Conservation (phyloP, 2,113 vertebrate genomes). For the Gallinago media region DNA sequence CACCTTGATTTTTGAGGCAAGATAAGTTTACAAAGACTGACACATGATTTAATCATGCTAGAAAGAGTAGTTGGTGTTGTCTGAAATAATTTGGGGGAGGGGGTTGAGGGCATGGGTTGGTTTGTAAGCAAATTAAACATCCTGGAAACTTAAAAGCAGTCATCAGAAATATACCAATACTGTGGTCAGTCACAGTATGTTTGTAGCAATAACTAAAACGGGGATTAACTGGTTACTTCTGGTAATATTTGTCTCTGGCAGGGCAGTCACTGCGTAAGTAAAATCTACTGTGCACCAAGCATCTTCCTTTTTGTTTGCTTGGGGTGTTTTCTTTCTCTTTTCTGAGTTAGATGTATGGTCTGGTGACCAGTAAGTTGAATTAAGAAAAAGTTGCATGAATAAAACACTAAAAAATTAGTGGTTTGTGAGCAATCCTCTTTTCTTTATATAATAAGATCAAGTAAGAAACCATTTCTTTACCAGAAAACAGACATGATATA, state of each 20-base stretch:
- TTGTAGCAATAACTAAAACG: background rate
- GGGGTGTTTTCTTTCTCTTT: background rate
- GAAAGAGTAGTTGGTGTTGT: background rate
- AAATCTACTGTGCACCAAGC: background rate
- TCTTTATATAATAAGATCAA: background rate
- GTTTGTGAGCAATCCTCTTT: background rate
- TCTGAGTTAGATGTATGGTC: background rate
- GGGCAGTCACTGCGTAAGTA: background rate
- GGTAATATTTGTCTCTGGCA: background rate
- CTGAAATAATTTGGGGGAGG: accelerated
- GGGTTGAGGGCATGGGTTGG: background rate
- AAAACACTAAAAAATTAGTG: background rate
- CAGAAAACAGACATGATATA: background rate
- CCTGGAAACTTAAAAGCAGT: background rate
- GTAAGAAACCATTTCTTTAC: background rate
- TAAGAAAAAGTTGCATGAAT: background rate
- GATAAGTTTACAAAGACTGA: background rate
- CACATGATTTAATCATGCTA: background rate
- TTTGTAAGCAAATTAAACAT: background rate
- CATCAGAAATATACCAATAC: background rate
- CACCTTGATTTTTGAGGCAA: background rate
- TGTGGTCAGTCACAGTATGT: background rate
- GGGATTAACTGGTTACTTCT: background rate
- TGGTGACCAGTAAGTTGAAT: background rate
- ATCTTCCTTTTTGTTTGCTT: background rate